Evolutionary conservation across 2,888 invertebrate species (phyloP), one percentile per base, ranked within the genome.

Genomic region (Xiphydria camelus): DNA sequence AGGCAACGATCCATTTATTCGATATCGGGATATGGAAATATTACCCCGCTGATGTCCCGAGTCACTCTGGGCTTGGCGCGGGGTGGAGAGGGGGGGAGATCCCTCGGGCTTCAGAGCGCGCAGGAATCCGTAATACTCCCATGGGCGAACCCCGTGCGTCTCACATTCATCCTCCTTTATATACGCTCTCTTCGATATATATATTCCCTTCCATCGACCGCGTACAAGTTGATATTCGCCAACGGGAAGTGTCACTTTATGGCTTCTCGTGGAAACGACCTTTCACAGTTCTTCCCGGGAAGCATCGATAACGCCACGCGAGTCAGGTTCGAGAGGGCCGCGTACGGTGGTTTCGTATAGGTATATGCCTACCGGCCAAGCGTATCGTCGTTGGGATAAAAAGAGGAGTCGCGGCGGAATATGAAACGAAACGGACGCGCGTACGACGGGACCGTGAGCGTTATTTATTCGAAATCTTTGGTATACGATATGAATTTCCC

Each of bases 11-110:
- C 67, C 66, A 67, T 68, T 66, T 66, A 65, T 68, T 66, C 59
- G 66, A 68, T 67, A 67, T 66, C 67, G 61, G 65, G 62, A 65
- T 68, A 68, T 68, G 67, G 67, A 67, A 68, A 68, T 67, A 66
- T 68, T 66, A 65, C 60, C 57, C 55, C 53, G 65, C 62, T 62
- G 67, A 65, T 67, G 64, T 54, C 47, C 53, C 48, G 26, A 45
- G n/a, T n/a, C n/a, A n/a, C n/a, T n/a, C n/a, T n/a, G n/a, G n/a
- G n/a, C n/a, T n/a, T n/a, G n/a, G n/a, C n/a, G n/a, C n/a, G n/a
- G n/a, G n/a, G n/a, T n/a, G n/a, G n/a, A n/a, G n/a, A n/a, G n/a
- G n/a, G n/a, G n/a, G n/a, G n/a, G n/a, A 57, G 55, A 53, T 58
- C 57, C 37, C 49, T 58, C 52, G 51, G 57, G 58, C 62, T 55